A percentile compares a stretch with the other conserved stretches of the same genome.
These are phyloP conservation scores for Rhincodon typus DNA, from an alignment of 2,797 vertebrate species.

Conservation along the genomic window DNA sequence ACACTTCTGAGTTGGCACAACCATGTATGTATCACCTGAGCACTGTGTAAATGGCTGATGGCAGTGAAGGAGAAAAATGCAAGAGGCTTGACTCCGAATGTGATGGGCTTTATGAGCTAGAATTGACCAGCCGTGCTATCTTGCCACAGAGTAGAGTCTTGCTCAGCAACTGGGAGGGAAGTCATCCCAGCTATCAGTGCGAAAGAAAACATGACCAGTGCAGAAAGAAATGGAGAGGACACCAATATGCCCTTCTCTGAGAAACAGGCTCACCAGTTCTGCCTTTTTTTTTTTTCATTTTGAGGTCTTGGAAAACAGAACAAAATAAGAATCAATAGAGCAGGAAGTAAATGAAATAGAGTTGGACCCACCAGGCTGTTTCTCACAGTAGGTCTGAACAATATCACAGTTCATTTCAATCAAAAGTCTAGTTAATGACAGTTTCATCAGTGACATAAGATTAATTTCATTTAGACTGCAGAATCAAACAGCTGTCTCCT, in stretches of 20 bases:
- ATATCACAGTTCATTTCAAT: slow-evolving; percentile 41
- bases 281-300: slow-evolving; percentile 48
- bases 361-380: slow-evolving; percentile 54
- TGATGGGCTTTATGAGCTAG: not conserved
- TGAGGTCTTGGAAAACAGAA: slow-evolving; percentile 42
- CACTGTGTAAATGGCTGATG: not conserved
- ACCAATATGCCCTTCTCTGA: slow-evolving; percentile 50
- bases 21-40: slow-evolving; percentile 22
- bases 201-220: slow-evolving; percentile 11
- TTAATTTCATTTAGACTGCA: slow-evolving; percentile 32
- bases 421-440: slow-evolving; percentile 42
- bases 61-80: not conserved
- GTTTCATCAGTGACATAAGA: slow-evolving; percentile 17
- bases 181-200: not conserved
- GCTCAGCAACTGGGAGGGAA: slow-evolving; percentile 33
- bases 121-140: not conserved
- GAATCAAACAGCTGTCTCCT: slow-evolving; percentile 14
- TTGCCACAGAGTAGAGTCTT: slow-evolving; percentile 16
- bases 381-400: slow-evolving; percentile 45
- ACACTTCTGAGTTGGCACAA: not conserved
- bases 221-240: slow-evolving; percentile 39
- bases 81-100: not conserved
- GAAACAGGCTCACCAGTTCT: slow-evolving; percentile 42
- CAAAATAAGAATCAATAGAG: slow-evolving; percentile 46
- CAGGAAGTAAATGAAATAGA: slow-evolving; percentile 46